These are phyloP conservation scores for Zeugodacus cucurbitae DNA, from an alignment of 1,140 invertebrate genomes.

Conservation along the genomic window DNA sequence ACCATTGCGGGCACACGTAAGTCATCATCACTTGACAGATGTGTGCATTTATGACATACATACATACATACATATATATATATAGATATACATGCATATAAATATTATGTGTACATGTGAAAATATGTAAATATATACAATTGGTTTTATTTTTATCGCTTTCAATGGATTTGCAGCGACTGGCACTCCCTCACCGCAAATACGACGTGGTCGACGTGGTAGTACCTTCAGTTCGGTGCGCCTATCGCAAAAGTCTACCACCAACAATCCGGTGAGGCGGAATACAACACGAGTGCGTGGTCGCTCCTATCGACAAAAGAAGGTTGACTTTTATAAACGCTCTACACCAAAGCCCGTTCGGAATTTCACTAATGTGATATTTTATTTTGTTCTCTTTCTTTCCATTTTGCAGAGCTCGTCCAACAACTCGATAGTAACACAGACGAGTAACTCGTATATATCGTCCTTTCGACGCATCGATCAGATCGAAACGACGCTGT, in stretches of 20 bases:
- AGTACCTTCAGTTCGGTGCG: slow-evolving; percentile 70
- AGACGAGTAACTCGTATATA: slow-evolving; percentile 59
- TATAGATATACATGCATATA: not conserved
- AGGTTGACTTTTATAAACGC: slow-evolving; percentile 50
- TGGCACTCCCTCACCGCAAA: slow-evolving; percentile 65
- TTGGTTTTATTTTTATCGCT: slow-evolving; percentile 15
- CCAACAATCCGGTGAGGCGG: slow-evolving; percentile 67
- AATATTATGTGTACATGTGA: not conserved
- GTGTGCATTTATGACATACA: not conserved
- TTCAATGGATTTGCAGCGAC: slow-evolving; percentile 52
- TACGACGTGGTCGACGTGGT: slow-evolving; percentile 63
- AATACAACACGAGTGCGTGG: slow-evolving; percentile 68
- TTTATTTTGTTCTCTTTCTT: slow-evolving; percentile 15
- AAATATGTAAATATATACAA: not conserved
- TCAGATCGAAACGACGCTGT: slow-evolving; percentile 62
- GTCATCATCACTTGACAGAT: slow-evolving; percentile 28
- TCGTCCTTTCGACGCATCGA: slow-evolving; percentile 63
- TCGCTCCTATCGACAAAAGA: slow-evolving; percentile 64
- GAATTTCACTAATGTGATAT: not conserved
- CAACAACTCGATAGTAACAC: slow-evolving; percentile 64
- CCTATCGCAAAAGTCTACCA: slow-evolving; percentile 64
- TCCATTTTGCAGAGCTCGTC: slow-evolving; percentile 56
- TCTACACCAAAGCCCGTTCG: not conserved
- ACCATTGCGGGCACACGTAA: slow-evolving; percentile 69
- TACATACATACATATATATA: not conserved